phyloP scores from a whole-genome alignment of 2,113 vertebrate genomes.

The Mesembrinibis cayennensis region DNA sequence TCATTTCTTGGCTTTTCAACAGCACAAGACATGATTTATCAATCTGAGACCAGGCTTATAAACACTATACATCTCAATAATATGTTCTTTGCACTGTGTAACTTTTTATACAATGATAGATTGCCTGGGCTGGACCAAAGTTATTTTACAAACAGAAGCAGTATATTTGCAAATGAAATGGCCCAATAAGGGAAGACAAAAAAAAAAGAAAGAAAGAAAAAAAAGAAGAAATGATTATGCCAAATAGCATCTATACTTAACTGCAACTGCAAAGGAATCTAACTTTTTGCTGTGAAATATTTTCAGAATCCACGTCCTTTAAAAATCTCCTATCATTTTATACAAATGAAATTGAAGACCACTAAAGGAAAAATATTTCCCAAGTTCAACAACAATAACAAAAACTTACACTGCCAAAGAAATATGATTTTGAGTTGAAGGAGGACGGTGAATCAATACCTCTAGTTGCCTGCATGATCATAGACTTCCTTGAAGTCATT shows the following conservation, averaged over 20 bases:
- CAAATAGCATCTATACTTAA: neutral
- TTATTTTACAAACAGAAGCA: slow-evolving; percentile 66
- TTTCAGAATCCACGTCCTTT: neutral
- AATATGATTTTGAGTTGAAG: neutral
- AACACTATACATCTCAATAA: slow-evolving; percentile 82
- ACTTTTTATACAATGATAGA: slow-evolving; percentile 76
- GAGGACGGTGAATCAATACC: neutral
- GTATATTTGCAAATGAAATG: slow-evolving; percentile 56
- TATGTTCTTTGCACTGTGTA: slow-evolving; percentile 70
- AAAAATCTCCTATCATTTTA: neutral
- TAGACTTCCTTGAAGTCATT: neutral
- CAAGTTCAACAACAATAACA: neutral
- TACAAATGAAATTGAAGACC: neutral
- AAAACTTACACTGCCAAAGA: neutral
- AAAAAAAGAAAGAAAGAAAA: rapidly evolving
- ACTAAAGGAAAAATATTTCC: neutral
- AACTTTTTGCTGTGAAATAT: neutral
- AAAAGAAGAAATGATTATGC: neutral
- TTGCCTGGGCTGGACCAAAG: slow-evolving; percentile 40
- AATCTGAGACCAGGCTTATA: slow-evolving; percentile 67
- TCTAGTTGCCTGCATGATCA: neutral
- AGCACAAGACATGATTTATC: slow-evolving; percentile 77
- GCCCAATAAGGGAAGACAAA: neutral
- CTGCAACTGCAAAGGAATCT: neutral
- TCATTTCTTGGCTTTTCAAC: slow-evolving; percentile 72